phyloP scores from a whole-genome alignment of 37 sponge, comb jelly and placozoan genomes.

The Oopsacas minuta region DNA sequence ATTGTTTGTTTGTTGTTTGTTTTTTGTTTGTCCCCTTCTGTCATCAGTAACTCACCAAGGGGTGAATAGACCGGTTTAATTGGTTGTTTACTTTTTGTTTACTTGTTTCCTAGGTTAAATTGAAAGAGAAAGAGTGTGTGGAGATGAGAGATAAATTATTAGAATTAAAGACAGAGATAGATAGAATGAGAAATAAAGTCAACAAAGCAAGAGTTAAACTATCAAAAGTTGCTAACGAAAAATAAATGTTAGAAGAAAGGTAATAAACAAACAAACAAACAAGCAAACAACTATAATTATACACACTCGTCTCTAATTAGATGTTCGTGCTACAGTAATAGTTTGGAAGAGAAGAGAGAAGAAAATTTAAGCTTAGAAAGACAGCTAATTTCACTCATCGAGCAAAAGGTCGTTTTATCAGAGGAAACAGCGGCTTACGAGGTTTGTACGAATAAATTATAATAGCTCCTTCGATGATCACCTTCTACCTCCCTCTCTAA shows the following conservation, averaged over 20 bases:
- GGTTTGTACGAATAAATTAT: background rate
- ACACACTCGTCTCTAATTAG: background rate
- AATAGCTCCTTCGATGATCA: no score
- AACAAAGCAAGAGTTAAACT: background rate
- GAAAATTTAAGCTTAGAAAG: background rate
- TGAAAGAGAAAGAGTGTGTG: background rate
- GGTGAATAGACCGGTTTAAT: no score
- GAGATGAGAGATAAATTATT: background rate
- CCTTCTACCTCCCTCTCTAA: no score
- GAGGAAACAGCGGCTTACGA: background rate
- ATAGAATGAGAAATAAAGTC: conserved; percentile 10
- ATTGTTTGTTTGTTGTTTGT: background rate
- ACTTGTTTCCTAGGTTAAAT: no score
- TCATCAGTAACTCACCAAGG: no score
- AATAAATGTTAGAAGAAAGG: background rate
- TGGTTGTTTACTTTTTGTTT: no score
- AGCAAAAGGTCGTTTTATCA: background rate
- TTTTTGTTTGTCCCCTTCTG: background rate
- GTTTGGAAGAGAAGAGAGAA: background rate
- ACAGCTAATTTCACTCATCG: background rate
- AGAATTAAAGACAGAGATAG: background rate
- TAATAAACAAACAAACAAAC: background rate
- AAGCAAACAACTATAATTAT: no score
- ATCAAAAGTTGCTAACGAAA: background rate
- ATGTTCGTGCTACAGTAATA: background rate